Evolutionary conservation across 2,797 vertebrate genomes (phyloP).

Genomic region (Miopithecus talapoin): DNA sequence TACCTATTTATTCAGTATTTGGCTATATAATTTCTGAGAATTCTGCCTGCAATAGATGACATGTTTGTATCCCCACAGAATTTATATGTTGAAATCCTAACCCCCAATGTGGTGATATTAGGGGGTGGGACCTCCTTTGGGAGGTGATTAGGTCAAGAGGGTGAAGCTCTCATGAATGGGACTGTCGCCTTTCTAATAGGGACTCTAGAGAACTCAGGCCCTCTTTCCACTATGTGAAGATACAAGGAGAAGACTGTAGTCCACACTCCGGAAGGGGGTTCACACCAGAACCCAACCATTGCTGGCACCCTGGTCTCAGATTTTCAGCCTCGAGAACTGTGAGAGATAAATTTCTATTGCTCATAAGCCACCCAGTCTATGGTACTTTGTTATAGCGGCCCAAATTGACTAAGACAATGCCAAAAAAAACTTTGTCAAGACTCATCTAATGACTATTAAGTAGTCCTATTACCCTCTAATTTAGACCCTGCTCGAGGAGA

Average conservation of each 20-base stretch:
- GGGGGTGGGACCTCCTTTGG: not conserved
- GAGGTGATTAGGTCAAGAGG: not conserved
- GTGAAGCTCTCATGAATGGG: not conserved
- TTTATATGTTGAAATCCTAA: not conserved
- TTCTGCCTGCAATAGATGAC: not conserved
- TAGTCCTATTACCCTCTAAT: not conserved
- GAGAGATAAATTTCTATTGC: not conserved
- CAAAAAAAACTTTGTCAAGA: not conserved
- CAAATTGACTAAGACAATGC: not conserved
- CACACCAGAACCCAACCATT: not conserved
- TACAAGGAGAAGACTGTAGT: too few species aligned
- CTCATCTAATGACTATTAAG: not conserved
- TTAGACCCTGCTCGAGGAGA: not conserved
- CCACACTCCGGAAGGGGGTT: rapidly evolving
- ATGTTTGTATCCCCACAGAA: not conserved
- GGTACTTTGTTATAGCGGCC: not conserved
- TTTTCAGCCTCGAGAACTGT: not conserved
- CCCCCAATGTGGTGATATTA: not conserved
- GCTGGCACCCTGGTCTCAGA: too few species aligned
- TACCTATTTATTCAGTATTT: not conserved
- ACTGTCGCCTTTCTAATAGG: not conserved
- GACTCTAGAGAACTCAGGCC: not conserved
- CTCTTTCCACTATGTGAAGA: not conserved
- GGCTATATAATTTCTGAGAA: not conserved
- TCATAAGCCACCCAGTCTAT: too few species aligned